Conservation (phyloP, 2,888 invertebrate species). For the Hydraecia micacea region DNA sequence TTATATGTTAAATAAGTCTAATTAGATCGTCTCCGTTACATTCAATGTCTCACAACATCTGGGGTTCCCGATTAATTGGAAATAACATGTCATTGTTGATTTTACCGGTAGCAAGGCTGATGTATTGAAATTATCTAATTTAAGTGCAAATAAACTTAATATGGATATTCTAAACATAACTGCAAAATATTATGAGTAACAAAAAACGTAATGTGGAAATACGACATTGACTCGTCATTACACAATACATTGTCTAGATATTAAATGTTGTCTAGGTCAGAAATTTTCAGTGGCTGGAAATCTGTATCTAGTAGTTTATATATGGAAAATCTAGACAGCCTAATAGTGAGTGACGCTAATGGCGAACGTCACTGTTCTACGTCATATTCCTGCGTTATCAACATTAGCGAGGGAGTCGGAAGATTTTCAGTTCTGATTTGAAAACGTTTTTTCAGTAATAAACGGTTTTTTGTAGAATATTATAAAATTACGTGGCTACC, state of each 20-base stretch:
- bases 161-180: constrained; percentile 11
- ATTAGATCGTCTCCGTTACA: constrained; percentile 50
- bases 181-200: constrained; percentile 12
- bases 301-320: background rate
- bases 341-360: background rate
- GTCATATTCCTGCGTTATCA: background rate
- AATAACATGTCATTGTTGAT: constrained; percentile 39
- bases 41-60: constrained; percentile 13
- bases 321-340: background rate
- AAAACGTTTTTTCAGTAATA: background rate
- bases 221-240: constrained; percentile 22
- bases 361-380: background rate
- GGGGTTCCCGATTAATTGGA: constrained; percentile 21
- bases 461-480: background rate
- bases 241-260: background rate
- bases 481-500: background rate
- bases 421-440: background rate
- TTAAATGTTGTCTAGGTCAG: background rate
- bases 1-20: constrained; percentile 39
- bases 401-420: background rate
- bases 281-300: background rate
- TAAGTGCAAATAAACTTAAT: constrained; percentile 37
- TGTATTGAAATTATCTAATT: constrained; percentile 13
- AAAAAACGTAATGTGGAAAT: constrained; percentile 14
- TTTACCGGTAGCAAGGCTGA: constrained; percentile 23